These are phyloP conservation scores for Atrichornis clamosus DNA, from an alignment of 2,113 vertebrate species.

Conservation along the genomic window DNA sequence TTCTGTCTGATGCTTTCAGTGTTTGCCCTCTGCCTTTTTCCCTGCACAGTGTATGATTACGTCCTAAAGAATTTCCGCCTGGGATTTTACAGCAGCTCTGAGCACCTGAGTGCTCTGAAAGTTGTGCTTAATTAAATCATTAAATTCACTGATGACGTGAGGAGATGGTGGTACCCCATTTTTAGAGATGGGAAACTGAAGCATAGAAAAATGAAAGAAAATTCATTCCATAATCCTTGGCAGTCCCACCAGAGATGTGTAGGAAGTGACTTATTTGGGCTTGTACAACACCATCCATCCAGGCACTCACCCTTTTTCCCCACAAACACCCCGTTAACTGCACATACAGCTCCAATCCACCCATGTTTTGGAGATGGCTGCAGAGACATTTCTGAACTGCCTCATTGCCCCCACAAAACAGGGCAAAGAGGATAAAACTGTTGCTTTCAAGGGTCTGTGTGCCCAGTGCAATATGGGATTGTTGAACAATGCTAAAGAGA, in stretches of 20 bases:
- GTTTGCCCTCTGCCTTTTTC: neutral
- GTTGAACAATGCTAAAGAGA: neutral
- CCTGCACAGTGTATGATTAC: fast-evolving
- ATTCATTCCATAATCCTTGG: neutral
- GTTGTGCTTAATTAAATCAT: neutral
- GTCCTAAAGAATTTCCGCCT: neutral
- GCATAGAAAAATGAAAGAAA: neutral
- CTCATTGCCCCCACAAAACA: neutral
- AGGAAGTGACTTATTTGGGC: neutral
- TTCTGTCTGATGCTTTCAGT: neutral
- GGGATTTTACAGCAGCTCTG: neutral
- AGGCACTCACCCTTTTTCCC: neutral
- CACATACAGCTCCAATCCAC: neutral
- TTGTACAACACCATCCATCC: neutral
- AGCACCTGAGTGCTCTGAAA: neutral
- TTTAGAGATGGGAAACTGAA: neutral
- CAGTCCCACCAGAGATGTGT: neutral
- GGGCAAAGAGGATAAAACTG: neutral
- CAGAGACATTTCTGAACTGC: neutral
- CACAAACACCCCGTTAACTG: neutral
- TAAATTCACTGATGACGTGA: neutral
- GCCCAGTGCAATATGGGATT: neutral
- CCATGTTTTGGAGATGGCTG: neutral
- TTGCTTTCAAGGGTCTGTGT: neutral
- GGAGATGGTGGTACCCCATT: neutral